These are phyloP conservation scores for Zelostemma sp. DNA, from an alignment of 1,140 invertebrate genomes.

Conservation along the genomic window DNA sequence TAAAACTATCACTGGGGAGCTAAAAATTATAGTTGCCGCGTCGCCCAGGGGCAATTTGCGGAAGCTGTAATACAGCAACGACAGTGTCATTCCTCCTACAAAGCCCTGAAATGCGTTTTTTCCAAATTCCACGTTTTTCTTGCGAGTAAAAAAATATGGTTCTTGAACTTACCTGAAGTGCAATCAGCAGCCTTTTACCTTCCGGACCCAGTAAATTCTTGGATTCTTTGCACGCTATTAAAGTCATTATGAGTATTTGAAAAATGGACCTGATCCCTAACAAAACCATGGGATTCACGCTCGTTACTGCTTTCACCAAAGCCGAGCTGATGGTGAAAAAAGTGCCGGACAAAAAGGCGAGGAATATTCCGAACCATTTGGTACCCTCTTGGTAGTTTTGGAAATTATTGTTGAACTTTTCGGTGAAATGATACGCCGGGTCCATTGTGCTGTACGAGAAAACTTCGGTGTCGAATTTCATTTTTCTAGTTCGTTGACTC, in stretches of 20 bases:
- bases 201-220: conserved; percentile 64
- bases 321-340: conserved; percentile 71
- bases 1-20: conserved; percentile 73
- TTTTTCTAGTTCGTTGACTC: conserved; percentile 25
- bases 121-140: background rate
- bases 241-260: conserved; percentile 65
- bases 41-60: conserved; percentile 72
- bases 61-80: conserved; percentile 71
- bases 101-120: conserved; percentile 57
- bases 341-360: conserved; percentile 69
- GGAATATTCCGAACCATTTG: conserved; percentile 67
- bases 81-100: conserved; percentile 70
- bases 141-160: background rate
- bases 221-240: conserved; percentile 54
- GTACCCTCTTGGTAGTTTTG: conserved; percentile 61
- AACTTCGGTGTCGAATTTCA: conserved; percentile 62
- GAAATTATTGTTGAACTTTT: conserved; percentile 63
- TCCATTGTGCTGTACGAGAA: conserved; percentile 63
- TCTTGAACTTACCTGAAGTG: conserved; percentile 62
- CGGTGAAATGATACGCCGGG: conserved; percentile 60
- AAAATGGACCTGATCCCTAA: conserved; percentile 64
- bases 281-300: conserved; percentile 70
- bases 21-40: conserved; percentile 74
- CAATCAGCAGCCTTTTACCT: conserved; percentile 63
- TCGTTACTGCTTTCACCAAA: conserved; percentile 66